These are phyloP conservation scores for Gandaritis pyraliata DNA, from an alignment of 2,888 invertebrate genomes.

Conservation along the genomic window DNA sequence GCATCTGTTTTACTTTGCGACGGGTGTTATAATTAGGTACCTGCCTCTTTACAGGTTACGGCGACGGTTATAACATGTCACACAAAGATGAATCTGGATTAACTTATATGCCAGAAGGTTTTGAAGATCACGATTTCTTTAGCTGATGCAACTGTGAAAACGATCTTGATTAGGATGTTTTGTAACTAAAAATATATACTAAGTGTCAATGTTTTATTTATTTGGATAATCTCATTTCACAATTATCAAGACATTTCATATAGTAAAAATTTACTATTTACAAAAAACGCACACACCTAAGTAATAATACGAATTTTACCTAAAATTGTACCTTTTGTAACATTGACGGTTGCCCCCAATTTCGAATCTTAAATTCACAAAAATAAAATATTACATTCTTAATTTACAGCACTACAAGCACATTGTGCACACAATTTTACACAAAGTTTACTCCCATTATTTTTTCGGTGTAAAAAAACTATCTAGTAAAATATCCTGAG, in stretches of 20 bases:
- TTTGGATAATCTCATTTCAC: constrained; percentile 82
- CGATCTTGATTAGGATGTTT: constrained; percentile 28
- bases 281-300: constrained; percentile 65
- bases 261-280: constrained; percentile 81
- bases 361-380: constrained; percentile 73
- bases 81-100: constrained; percentile 84
- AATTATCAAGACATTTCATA: constrained; percentile 65
- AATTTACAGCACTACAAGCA: constrained; percentile 72
- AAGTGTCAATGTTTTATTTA: constrained; percentile 79
- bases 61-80: constrained; percentile 84
- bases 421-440: constrained; percentile 65
- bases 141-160: constrained; percentile 34
- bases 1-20: no score
- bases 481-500: no score
- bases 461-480: constrained; percentile 36
- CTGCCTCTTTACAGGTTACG: constrained; percentile 83
- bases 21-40: no score
- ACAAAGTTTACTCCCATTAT: constrained; percentile 52
- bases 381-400: constrained; percentile 75
- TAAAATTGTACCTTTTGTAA: constrained; percentile 78
- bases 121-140: constrained; percentile 86
- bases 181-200: background rate
- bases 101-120: constrained; percentile 87
- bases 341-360: constrained; percentile 68
- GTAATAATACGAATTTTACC: constrained; percentile 70